Percentiles rank a stretch among this genome's conserved stretches.
Conservation (phyloP, 2,888 invertebrate genomes). For the Abrostola tripartita region DNA sequence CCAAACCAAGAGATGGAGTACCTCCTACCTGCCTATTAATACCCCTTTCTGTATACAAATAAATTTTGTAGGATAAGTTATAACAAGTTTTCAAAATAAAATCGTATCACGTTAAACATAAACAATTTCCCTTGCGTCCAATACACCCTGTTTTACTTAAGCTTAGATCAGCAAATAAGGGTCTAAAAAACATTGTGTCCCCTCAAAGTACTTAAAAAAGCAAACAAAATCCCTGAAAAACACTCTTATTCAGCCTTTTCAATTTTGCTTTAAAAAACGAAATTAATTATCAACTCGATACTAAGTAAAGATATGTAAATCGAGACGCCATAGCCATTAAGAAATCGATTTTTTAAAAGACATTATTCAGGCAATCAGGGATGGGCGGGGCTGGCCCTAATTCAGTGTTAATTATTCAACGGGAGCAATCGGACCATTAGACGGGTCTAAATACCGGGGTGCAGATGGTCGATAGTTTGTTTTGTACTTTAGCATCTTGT, state of each 20-base stretch:
- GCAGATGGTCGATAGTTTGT: constrained; percentile 23
- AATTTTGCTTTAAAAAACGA: constrained; percentile 45
- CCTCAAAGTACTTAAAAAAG: constrained; percentile 25
- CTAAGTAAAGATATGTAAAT: constrained; percentile 64
- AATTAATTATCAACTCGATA: constrained; percentile 59
- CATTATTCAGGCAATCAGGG: constrained; percentile 75
- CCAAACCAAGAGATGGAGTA: no score
- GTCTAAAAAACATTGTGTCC: constrained; percentile 18
- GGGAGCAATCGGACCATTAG: constrained; percentile 70
- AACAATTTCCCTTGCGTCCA: not conserved
- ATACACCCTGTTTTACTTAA: constrained; percentile 4
- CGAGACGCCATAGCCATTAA: constrained; percentile 66
- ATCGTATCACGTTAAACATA: not conserved
- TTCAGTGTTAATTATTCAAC: constrained; percentile 81
- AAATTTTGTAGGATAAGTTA: no score
- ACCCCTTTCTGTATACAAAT: no score
- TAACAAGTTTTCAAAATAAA: not conserved
- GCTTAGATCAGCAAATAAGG: constrained; percentile 6
- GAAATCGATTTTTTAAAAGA: constrained; percentile 70
- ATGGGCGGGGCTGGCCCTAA: constrained; percentile 65
- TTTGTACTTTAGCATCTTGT: constrained; percentile 16
- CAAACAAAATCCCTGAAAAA: constrained; percentile 41
- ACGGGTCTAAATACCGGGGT: constrained; percentile 15
- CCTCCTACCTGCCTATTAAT: no score
- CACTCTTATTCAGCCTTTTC: constrained; percentile 40